Conservation (phyloP, 2,888 invertebrate genomes). For the Nephrotoma flavescens region DNA sequence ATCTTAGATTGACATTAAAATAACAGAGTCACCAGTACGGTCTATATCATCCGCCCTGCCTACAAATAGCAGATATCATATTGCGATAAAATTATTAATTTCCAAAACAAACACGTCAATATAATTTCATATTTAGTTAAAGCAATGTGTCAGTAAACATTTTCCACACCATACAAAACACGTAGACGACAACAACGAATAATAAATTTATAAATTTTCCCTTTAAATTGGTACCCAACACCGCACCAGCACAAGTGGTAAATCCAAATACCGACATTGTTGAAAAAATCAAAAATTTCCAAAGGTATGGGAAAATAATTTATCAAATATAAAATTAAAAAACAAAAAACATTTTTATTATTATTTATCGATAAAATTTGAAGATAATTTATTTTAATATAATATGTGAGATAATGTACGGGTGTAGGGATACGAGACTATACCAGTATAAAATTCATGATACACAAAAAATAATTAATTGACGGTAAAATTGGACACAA, state of each 20-base stretch:
- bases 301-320: not conserved
- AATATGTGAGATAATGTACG: not conserved
- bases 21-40: no score
- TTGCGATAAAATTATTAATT: not conserved
- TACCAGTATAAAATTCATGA: not conserved
- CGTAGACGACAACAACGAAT: not conserved
- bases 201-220: not conserved
- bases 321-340: not conserved
- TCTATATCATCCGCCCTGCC: no score
- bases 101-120: not conserved
- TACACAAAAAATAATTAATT: not conserved
- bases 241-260: not conserved
- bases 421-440: not conserved
- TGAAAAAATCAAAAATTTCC: not conserved
- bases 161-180: not conserved
- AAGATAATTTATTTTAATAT: not conserved
- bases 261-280: not conserved
- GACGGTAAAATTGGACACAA: not conserved
- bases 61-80: no score
- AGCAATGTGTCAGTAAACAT: not conserved
- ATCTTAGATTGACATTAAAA: no score
- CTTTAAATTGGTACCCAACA: not conserved
- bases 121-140: not conserved
- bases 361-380: not conserved
- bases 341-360: not conserved